Evolutionary conservation across 2,797 vertebrate species (phyloP), one percentile per base, ranked within the genome.

Genomic region (Benthosema pterotum): DNA sequence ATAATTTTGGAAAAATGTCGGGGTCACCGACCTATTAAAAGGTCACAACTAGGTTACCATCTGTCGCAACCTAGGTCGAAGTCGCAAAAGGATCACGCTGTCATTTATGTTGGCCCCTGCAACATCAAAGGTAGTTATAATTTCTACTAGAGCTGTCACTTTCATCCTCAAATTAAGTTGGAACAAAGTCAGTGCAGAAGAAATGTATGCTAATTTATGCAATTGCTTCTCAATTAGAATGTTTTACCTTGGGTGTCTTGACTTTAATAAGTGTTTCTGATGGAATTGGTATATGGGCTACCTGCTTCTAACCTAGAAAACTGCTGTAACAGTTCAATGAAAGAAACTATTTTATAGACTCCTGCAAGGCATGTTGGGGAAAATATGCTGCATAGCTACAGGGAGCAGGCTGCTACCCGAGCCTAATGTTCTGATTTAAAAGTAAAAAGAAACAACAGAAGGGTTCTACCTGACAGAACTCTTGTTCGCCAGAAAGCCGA

Each of bases 401-500:
- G 61, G 46, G 56, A 61, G 52, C 76, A 78, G 76, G 79, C 78
- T 76, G 73, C 63, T 72, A 75, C 72, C 74, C 60, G 56, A 63
- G 32, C 32, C 8, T 38, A 38, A 38, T 38, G 32, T 38, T 38
- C 8, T 38, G 32, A 38, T 38, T 38, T 38, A 38, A 11, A 38
- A 9, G 32, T 32, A 32, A 32, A 17, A 57, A 46, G 28, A 56
- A 56, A 74, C 58, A 60, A 67, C 52, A 22, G 22, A 75, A 45
- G 49, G 47, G 1, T 67, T 65, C 73, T 65, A 62, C 65, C 70
- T 51, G 46, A 5, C 5, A 42, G 60, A 61, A 46, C 54, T 19
- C 43, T 49, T 28, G 46, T 22, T 70, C 14, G 18, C 42, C 32
- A 38, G 32, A 38, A 38, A 38, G 32, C 32, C 11, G 32, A 38